Conservation (phyloP, 2,113 vertebrate genomes). For the Halichoeres trimaculatus region DNA sequence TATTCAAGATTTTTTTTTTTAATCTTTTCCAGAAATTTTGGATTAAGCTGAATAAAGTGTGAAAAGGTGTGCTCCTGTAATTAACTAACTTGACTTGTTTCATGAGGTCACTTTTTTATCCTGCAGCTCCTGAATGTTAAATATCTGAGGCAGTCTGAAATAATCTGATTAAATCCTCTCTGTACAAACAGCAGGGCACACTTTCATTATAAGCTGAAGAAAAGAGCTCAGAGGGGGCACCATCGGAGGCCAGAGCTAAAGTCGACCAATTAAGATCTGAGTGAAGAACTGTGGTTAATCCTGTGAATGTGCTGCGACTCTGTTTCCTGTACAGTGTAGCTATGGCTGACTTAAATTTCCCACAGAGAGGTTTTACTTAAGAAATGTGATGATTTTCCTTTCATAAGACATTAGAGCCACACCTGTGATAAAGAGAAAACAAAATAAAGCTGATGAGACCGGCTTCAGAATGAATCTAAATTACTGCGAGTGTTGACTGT, state of each 20-base stretch:
- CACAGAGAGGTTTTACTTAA: not conserved
- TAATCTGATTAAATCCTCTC: constrained; percentile 27
- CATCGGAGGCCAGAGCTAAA: constrained; percentile 1
- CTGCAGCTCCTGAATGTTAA: constrained; percentile 21
- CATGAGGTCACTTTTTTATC: constrained; percentile 31
- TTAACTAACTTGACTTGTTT: constrained; percentile 36
- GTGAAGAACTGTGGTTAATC: constrained; percentile 4
- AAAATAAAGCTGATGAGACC: no score
- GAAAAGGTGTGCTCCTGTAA: not conserved
- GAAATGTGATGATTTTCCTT: constrained; percentile 27
- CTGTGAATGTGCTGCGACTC: not conserved
- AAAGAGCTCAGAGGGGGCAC: constrained; percentile 17
- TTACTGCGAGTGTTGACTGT: no score
- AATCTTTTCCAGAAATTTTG: no score
- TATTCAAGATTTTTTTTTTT: no score
- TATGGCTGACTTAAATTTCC: not conserved
- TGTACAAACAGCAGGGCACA: constrained; percentile 8
- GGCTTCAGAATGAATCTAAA: no score
- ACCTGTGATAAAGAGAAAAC: no score
- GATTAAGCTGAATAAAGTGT: no score
- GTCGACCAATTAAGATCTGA: constrained; percentile 15
- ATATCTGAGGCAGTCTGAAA: constrained; percentile 33
- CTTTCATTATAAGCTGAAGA: constrained; percentile 28
- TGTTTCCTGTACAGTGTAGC: not conserved
- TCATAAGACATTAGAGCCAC: not conserved